Percentiles rank a stretch among this genome's conserved stretches.
Conservation (phyloP, 1,140 invertebrate species). For the Probaryconus sp. region DNA sequence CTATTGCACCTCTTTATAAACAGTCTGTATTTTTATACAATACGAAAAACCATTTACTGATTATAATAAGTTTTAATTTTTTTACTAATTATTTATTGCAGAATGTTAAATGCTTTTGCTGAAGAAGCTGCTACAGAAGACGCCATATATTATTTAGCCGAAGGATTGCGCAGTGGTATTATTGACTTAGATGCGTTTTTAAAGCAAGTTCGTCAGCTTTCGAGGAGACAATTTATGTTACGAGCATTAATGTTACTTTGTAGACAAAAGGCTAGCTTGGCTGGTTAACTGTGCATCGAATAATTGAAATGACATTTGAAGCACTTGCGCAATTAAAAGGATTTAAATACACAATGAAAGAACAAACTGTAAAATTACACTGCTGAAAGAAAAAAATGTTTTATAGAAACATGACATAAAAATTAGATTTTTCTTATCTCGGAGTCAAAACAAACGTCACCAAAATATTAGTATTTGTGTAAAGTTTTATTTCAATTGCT, state of each 20-base stretch:
- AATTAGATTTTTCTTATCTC: no score
- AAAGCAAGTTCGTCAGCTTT: slow-evolving; percentile 96
- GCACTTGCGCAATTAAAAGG: background rate
- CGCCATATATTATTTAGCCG: slow-evolving; percentile 98
- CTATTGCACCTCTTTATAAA: slow-evolving; percentile 96
- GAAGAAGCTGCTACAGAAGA: slow-evolving; percentile 99
- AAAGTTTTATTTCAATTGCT: no score
- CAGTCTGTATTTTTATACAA: slow-evolving; percentile 82
- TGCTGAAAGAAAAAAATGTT: no score
- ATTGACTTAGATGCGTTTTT: slow-evolving; percentile 98
- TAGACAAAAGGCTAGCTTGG: slow-evolving; percentile 94
- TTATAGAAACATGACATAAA: no score
- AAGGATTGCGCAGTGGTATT: slow-evolving; percentile 93
- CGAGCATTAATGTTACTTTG: slow-evolving; percentile 97
- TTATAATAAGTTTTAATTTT: slow-evolving; percentile 1
- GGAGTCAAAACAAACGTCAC: no score
- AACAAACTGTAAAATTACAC: no score
- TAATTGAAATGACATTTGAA: slow-evolving; percentile 5
- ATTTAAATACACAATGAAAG: slow-evolving; percentile 14
- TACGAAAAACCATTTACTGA: background rate
- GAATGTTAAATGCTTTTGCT: slow-evolving; percentile 95
- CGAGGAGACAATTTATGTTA: slow-evolving; percentile 96
- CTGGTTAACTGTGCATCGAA: slow-evolving; percentile 76
- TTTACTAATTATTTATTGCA: slow-evolving; percentile 67
- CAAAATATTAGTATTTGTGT: no score